Base-by-base conservation (phyloP, 2,797 vertebrate species). In the Trachurus trachurus region DNA sequence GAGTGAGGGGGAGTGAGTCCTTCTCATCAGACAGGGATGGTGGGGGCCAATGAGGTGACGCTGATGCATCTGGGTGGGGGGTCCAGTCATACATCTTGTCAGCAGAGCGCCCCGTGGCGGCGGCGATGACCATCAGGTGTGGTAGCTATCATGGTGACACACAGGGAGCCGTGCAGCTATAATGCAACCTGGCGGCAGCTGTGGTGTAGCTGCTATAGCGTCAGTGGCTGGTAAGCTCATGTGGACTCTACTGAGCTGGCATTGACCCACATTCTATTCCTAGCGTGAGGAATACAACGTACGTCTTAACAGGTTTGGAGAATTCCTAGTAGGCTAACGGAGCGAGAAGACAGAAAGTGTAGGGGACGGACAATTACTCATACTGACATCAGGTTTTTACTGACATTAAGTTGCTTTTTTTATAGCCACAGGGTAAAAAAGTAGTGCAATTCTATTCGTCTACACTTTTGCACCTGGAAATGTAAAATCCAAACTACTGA, bases 211-310 rank as follows among this genome's bases (percentile, higher is more conserved):
- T 81, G 49, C 82, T 84, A 77, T 84, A 77, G 44, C 87, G 85
- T 90, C 85, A 91, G 83, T 76, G 57, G 85, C 68, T 74, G 74
- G 74, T 91, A 91, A 93, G 85, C 86, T 87, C 77, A 44, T 76
- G 88, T 83, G 71, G 68, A 71, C 87, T 80, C 74, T 22, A 52
- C 84, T 88, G 88, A 93, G 90, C 93, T 87, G 87, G 82, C 83
- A 57, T 64, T 95, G 94, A 94, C 94, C 94, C 91, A 95, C 86
- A 93, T 95, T 93, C 88, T 94, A 90, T 93, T 92, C 84, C 69
- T 39, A 74, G 88, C 5, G 4, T 13, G 62, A 76, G 49, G 83
- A 87, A 69, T 76, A 84, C 74, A n/a, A 49, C 60, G 60, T 90
- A 49, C 60, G 60, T 90, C 87, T 90, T 91, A 88, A 80, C 82